Evolutionary conservation across 2,888 invertebrate species (phyloP), one percentile per base, ranked within the genome.

Genomic region (Psylliodes chrysocephalus): DNA sequence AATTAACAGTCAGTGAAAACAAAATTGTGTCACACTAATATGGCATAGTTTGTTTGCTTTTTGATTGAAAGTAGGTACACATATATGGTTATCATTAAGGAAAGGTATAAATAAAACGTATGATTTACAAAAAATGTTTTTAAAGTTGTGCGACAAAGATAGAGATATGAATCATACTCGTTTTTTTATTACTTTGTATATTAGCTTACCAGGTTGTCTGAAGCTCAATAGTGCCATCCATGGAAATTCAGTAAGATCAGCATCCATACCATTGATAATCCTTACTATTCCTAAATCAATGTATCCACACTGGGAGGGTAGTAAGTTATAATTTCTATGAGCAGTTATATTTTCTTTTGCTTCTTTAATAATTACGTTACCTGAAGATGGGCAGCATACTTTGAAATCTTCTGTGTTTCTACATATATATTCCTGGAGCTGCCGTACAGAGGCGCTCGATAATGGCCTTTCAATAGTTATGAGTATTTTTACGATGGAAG

Each of bases 221-320:
- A 63, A 92, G 1, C 86, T 85, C 10, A 92, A 76, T 0, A 91
- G 81, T 0, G 88, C 90, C 90, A 92, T 89, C 91, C 91, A 92
- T 0, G 92, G 92, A 80, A 87, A 90, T 71, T 91, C 89, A 40
- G 84, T 86, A 2, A 91, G 77, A 0, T 61, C 19, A 40, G 69
- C 64, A 46, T 63, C 46, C 35, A 33, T 15, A 2, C 63, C 63
- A 17, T 59, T 40, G 42, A 86, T 78, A 47, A 92, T 86, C 71
- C 85, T 86, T 28, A 85, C 82, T 5, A 25, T 28, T 2, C 15
- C 60, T 3, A 82, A 78, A 8, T 84, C 83, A 4, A 86, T 76
- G 0, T 79, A 78, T 0, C 91, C 91, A 73, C 91, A 92, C 0
- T 81, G 70, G 4, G 70, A 54, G 33, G 84, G 78, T 12, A 85